A percentile compares a stretch with the other conserved stretches of the same genome.
phyloP scores from a whole-genome alignment of 2,888 invertebrate species.

The Microctonus aethiopoides region DNA sequence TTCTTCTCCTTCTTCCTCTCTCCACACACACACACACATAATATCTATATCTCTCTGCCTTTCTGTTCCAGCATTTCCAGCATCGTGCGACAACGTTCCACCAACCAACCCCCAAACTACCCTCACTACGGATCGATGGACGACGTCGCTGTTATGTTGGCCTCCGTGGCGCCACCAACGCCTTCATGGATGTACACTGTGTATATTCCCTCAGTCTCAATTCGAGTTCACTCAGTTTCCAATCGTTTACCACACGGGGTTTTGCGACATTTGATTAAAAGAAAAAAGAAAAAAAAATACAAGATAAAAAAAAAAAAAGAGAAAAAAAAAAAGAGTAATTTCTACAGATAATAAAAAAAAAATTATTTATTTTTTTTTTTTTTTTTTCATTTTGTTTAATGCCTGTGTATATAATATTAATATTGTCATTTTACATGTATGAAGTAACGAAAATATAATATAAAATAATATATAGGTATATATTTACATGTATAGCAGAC shows the following conservation, averaged over 20 bases:
- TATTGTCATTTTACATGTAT: neutral
- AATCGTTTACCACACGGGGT: conserved; percentile 65
- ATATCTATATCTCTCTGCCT: conserved; percentile 1
- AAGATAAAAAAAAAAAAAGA: neutral
- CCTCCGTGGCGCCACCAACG: conserved; percentile 58
- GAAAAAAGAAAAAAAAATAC: conserved; percentile 10
- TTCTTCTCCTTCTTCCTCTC: conserved; percentile 29
- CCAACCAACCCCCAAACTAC: conserved; percentile 48
- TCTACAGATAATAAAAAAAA: neutral
- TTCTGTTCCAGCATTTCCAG: conserved; percentile 34
- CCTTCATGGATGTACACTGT: conserved; percentile 51
- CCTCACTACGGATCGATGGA: conserved; percentile 47
- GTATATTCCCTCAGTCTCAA: conserved; percentile 62
- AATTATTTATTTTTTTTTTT: no score
- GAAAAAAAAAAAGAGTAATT: neutral
- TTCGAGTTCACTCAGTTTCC: conserved; percentile 66
- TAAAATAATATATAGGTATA: neutral
- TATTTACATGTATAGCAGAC: neutral
- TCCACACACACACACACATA: neutral
- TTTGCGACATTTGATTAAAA: conserved; percentile 30
- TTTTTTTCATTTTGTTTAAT: no score
- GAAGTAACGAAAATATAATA: no score
- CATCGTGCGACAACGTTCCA: conserved; percentile 38
- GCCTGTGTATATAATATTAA: neutral
- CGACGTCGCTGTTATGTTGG: conserved; percentile 39